Conservation (phyloP, 1,140 invertebrate genomes). For the Drosophila obscura region DNA sequence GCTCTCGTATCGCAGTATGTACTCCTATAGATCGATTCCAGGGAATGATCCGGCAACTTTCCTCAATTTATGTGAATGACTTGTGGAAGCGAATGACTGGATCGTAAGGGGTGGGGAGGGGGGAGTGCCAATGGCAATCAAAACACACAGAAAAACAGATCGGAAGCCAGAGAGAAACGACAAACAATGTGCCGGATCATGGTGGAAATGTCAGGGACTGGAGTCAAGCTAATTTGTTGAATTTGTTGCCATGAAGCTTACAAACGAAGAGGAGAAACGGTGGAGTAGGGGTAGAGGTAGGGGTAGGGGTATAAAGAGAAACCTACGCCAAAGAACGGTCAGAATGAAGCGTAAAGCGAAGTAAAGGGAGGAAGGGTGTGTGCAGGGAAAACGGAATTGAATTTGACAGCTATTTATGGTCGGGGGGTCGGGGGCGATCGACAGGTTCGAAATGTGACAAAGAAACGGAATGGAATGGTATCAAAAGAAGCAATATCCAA, state of each 20-base stretch:
- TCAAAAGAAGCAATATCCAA: slow-evolving; percentile 28
- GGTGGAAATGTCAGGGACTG: slow-evolving; percentile 46
- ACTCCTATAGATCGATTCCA: too few species aligned
- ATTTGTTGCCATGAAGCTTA: slow-evolving; percentile 65
- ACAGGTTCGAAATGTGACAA: slow-evolving; percentile 51
- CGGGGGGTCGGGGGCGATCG: slow-evolving; percentile 31
- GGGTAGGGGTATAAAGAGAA: background rate
- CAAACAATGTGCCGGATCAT: slow-evolving; percentile 53
- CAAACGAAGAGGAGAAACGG: slow-evolving; percentile 2
- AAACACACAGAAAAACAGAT: slow-evolving; percentile 21
- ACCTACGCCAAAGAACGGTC: background rate
- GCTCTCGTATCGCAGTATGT: too few species aligned
- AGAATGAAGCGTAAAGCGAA: too few species aligned
- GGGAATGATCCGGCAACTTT: slow-evolving; percentile 28
- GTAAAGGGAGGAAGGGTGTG: too few species aligned
- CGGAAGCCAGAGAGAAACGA: slow-evolving; percentile 21
- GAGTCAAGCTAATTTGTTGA: slow-evolving; percentile 71
- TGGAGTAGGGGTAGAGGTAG: too few species aligned
- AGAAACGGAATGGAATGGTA: slow-evolving; percentile 27
- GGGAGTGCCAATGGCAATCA: slow-evolving; percentile 10
- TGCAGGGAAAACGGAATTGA: slow-evolving; percentile 53
- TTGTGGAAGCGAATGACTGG: slow-evolving; percentile 31
- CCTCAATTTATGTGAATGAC: slow-evolving; percentile 69
- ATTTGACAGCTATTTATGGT: slow-evolving; percentile 71
- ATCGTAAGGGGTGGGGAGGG: slow-evolving; percentile 21